Conservation (phyloP, 2,888 invertebrate genomes). For the Tetheella fluctuosa region DNA sequence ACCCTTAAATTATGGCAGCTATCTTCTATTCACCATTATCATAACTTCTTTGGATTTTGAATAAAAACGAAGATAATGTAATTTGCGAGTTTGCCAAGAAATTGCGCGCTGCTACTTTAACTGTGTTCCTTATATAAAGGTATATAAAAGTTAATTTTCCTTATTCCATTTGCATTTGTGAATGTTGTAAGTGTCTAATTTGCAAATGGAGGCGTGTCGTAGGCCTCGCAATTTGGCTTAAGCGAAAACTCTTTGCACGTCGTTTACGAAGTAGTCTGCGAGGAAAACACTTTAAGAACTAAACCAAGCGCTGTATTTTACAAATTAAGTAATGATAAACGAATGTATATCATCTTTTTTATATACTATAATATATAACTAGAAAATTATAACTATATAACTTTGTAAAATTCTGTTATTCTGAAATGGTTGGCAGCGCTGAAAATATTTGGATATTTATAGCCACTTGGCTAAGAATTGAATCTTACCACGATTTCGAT, state of each 20-base stretch:
- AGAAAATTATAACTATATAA: background rate
- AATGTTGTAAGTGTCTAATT: constrained; percentile 67
- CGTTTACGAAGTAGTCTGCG: constrained; percentile 56
- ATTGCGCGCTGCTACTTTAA: constrained; percentile 11
- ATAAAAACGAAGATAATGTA: constrained; percentile 21
- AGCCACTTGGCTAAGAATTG: no score
- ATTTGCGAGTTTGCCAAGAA: constrained; percentile 16
- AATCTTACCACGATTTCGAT: no score
- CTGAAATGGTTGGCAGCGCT: no score
- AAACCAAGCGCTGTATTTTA: constrained; percentile 8
- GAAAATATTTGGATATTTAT: no score
- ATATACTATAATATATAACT: no score
- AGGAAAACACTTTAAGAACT: constrained; percentile 49
- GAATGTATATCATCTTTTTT: no score
- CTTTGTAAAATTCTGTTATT: no score
- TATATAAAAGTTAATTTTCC: constrained; percentile 16
- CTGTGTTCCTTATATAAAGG: constrained; percentile 15
- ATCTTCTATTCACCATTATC: constrained; percentile 10
- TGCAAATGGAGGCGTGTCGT: constrained; percentile 81
- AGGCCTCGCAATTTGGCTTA: constrained; percentile 78
- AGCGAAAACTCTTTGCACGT: constrained; percentile 67
- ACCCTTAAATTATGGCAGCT: constrained; percentile 1
- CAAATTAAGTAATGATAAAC: background rate
- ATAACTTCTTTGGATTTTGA: constrained; percentile 20
- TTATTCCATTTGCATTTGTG: constrained; percentile 27